phyloP scores from a whole-genome alignment of 2,888 invertebrate genomes.

The Tachina lurida region DNA sequence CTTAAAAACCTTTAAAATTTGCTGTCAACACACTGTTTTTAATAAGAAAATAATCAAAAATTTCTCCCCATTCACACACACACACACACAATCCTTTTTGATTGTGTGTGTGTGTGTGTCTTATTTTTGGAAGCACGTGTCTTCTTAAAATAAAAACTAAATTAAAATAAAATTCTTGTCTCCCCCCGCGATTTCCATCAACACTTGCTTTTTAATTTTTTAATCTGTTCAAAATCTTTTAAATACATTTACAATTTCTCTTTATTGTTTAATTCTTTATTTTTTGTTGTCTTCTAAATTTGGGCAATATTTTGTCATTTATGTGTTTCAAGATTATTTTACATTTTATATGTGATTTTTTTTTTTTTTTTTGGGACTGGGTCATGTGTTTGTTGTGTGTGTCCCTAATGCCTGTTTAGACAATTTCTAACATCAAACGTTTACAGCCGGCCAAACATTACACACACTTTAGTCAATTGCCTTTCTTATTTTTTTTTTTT shows the following conservation, averaged over 20 bases:
- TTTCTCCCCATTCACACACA: neutral
- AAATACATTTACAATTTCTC: constrained; percentile 20
- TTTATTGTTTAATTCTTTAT: constrained; percentile 16
- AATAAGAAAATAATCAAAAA: constrained; percentile 6
- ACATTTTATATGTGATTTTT: neutral
- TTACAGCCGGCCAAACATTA: constrained; percentile 62
- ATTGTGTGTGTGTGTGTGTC: neutral
- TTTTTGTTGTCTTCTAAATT: constrained; percentile 29
- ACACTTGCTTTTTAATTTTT: constrained; percentile 64
- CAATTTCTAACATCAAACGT: constrained; percentile 47
- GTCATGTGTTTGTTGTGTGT: constrained; percentile 35
- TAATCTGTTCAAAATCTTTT: constrained; percentile 11
- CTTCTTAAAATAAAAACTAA: constrained; percentile 19
- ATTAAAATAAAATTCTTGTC: constrained; percentile 17
- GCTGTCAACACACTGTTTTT: constrained; percentile 31
- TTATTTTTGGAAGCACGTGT: constrained; percentile 49
- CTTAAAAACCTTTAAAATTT: constrained; percentile 44
- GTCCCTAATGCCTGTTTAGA: constrained; percentile 9
- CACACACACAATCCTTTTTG: constrained; percentile 6
- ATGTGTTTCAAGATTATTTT: constrained; percentile 47
- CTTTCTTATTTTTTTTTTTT: neutral
- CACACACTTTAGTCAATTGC: constrained; percentile 56
- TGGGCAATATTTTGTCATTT: constrained; percentile 65
- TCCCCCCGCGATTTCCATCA: constrained; percentile 54
- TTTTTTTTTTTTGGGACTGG: neutral